Conservation (phyloP, 2,888 invertebrate species). For the Drosophila testacea region DNA sequence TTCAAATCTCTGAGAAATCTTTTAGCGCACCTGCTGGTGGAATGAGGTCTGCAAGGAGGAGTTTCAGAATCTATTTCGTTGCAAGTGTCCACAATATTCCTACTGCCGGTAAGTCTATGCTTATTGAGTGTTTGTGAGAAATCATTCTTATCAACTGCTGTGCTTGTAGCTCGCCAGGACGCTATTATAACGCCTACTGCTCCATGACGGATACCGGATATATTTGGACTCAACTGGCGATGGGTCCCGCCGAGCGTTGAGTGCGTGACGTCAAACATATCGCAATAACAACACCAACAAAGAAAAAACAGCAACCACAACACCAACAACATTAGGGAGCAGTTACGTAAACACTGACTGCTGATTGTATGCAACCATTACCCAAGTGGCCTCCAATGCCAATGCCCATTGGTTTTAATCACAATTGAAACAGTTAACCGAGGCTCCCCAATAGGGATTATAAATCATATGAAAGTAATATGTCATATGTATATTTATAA, state of each 20-base stretch:
- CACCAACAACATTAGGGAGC: constrained; percentile 28
- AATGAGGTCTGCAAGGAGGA: constrained; percentile 97
- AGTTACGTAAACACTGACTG: constrained; percentile 63
- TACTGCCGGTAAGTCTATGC: constrained; percentile 88
- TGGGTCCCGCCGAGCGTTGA: constrained; percentile 75
- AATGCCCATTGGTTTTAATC: constrained; percentile 17
- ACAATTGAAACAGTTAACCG: constrained; percentile 35
- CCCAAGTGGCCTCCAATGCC: constrained; percentile 25
- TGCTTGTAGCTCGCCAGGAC: constrained; percentile 89
- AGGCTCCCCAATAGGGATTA: constrained; percentile 6
- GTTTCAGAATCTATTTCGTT: constrained; percentile 93
- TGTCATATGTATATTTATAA: background rate
- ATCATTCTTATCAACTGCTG: constrained; percentile 5
- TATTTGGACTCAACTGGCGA: constrained; percentile 90
- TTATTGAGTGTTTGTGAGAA: background rate
- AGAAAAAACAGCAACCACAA: constrained; percentile 10
- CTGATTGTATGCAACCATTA: constrained; percentile 47
- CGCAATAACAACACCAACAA: constrained; percentile 17
- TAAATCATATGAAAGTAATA: background rate
- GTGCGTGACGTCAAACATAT: constrained; percentile 62
- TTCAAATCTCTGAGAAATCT: constrained; percentile 33
- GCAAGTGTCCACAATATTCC: constrained; percentile 95
- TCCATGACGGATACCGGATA: constrained; percentile 96
- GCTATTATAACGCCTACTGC: constrained; percentile 95
- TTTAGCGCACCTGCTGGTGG: constrained; percentile 96